These are phyloP conservation scores for Tenualosa ilisha DNA, from an alignment of 2,797 vertebrate species.

Conservation along the genomic window DNA sequence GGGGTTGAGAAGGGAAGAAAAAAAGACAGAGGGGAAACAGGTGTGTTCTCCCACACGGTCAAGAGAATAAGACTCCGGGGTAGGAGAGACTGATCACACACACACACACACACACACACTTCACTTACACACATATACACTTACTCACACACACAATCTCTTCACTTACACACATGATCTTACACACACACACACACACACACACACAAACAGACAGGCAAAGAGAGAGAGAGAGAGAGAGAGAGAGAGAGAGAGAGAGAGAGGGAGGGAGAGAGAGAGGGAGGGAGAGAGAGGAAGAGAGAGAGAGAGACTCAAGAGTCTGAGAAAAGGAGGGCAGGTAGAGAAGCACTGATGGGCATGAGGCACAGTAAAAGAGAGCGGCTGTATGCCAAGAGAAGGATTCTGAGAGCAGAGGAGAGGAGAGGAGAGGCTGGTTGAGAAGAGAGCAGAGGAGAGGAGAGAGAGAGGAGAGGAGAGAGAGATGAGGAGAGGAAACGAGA, in stretches of 20 bases:
- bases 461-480: neutral
- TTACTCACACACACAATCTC: too few species aligned
- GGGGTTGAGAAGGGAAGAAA: neutral
- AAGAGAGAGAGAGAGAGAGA: too few species aligned
- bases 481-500: neutral
- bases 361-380: slow-evolving; percentile 24
- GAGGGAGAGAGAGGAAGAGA: too few species aligned
- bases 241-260: too few species aligned
- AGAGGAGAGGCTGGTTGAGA: neutral
- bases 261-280: too few species aligned
- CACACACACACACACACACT: neutral
- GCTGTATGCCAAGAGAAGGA: slow-evolving; percentile 46
- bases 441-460: neutral
- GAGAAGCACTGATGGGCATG: slow-evolving; percentile 31
- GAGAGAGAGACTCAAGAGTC: neutral
- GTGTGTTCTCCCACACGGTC: slow-evolving; percentile 40
- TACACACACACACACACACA: too few species aligned
- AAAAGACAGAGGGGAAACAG: slow-evolving; percentile 45
- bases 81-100: slow-evolving; percentile 15
- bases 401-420: slow-evolving; percentile 31
- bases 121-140: neutral
- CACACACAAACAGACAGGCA: too few species aligned
- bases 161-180: too few species aligned
- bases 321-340: slow-evolving; percentile 23
- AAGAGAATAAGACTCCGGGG: slow-evolving; percentile 42